Percentiles rank a stretch among this genome's conserved stretches.
Conservation (phyloP, 2,797 vertebrate species). For the Cossypha heuglini region DNA sequence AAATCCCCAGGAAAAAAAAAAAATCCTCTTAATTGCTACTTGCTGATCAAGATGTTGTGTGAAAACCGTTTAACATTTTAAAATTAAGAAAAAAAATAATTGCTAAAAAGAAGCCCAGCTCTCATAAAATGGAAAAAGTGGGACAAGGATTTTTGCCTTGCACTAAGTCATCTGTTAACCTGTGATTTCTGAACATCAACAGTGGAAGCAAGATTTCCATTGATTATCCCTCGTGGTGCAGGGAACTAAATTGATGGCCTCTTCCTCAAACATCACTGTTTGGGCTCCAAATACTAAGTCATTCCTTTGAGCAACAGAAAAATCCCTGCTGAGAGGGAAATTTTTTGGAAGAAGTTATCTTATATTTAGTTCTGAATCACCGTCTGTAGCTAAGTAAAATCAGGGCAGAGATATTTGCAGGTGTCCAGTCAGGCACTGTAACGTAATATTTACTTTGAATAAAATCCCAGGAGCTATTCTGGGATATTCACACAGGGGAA, state of each 20-base stretch:
- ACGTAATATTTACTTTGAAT: not conserved
- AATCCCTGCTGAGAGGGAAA: not conserved
- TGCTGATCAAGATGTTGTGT: not conserved
- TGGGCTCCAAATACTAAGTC: not conserved
- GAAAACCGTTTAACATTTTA: not conserved
- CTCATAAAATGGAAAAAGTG: not conserved
- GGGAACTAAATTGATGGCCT: not conserved
- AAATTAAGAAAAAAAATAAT: not conserved
- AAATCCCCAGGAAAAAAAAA: not conserved
- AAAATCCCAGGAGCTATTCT: not conserved
- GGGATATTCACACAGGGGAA: not conserved
- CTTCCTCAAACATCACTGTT: not conserved
- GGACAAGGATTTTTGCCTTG: not conserved
- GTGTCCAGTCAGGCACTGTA: not conserved
- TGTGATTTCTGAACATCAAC: not conserved
- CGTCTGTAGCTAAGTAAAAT: not conserved
- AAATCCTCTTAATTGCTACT: not conserved
- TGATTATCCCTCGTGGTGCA: not conserved
- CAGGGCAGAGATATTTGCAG: not conserved
- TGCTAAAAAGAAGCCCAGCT: not conserved
- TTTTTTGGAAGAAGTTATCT: not conserved
- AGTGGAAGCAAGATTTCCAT: not conserved
- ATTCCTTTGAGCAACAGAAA: not conserved
- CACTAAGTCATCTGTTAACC: not conserved
- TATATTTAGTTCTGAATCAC: not conserved